These are phyloP conservation scores for Laupala kohalensis DNA, from an alignment of 1,140 invertebrate species.

Conservation along the genomic window DNA sequence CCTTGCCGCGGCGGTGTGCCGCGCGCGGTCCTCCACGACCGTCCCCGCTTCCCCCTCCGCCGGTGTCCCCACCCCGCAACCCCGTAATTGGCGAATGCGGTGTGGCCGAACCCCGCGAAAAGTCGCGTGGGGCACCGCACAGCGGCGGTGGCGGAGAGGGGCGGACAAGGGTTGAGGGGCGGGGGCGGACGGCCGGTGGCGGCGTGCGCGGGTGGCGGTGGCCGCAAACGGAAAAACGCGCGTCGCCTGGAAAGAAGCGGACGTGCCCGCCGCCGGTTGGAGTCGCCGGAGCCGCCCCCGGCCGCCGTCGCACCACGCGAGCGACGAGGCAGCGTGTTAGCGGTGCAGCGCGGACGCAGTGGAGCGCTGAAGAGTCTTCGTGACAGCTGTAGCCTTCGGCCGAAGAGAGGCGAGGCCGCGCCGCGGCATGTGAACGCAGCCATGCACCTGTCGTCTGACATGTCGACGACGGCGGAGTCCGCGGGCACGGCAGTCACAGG, in stretches of 20 bases:
- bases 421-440: background rate
- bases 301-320: background rate
- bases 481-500: conserved; percentile 16
- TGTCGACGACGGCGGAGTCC: background rate
- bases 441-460: conserved; percentile 5
- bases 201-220: conserved; percentile 16
- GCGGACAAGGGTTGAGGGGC: background rate
- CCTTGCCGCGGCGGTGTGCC: background rate
- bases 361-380: background rate
- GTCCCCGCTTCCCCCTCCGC: background rate
- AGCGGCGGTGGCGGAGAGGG: background rate
- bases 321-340: background rate
- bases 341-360: background rate
- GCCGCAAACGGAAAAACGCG: background rate
- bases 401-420: background rate
- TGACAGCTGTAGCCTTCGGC: background rate
- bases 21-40: background rate
- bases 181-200: background rate
- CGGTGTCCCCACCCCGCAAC: background rate
- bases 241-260: background rate
- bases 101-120: conserved; percentile 8
- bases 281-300: background rate
- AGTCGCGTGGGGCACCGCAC: conserved; percentile 2
- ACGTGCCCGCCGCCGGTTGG: background rate
- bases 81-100: conserved; percentile 13